Evolutionary conservation across 2,113 vertebrate species (phyloP), one percentile per base, ranked within the genome.

Genomic region (Martes martes): DNA sequence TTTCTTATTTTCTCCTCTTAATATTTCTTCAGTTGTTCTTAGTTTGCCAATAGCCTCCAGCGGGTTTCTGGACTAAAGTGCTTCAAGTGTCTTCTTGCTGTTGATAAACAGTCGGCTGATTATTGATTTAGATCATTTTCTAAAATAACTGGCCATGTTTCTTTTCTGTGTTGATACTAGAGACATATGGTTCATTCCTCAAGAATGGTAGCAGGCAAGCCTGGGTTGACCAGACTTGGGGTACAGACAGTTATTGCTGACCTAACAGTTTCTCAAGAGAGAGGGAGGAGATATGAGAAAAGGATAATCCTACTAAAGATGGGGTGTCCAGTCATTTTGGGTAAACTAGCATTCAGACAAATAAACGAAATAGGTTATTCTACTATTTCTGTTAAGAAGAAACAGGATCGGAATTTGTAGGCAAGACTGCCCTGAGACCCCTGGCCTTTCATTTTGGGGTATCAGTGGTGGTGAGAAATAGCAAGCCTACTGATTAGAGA

Each of bases 1-100:
- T 80, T 16, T 79, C 33, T 52, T 65, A 36, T 13, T n/a, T 73
- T 84, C 50, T 61, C 24, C 86, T 83, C 86, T 83, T 61, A 83
- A 16, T 92, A 61, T 92, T 91, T 91, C 39, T 42, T 96, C 50
- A n/a, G 28, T 84, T 84, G 19, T 89, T 89, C 39, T 95, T 91
- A 89, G 79, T 71, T 52, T 82, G 36, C 39, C 52, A 67, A 24
- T 78, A 78, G 4, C 23, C 33, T 83, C 39, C 21, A 89, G 0
- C 79, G 67, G 65, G 26, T 79, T 95, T 97, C 83, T 95, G 14
- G 78, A 80, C 57, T 80, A 78, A 95, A 55, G 13, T 79, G 19
- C 59, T 93, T 97, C 71, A 71, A 71, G 0, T 83, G 26, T 86
- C 93, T 95, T 95, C 76, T 95, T 84, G 86, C 92, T 57, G 26